Conservation (phyloP, 1,140 invertebrate genomes). For the Goniozus legneri region DNA sequence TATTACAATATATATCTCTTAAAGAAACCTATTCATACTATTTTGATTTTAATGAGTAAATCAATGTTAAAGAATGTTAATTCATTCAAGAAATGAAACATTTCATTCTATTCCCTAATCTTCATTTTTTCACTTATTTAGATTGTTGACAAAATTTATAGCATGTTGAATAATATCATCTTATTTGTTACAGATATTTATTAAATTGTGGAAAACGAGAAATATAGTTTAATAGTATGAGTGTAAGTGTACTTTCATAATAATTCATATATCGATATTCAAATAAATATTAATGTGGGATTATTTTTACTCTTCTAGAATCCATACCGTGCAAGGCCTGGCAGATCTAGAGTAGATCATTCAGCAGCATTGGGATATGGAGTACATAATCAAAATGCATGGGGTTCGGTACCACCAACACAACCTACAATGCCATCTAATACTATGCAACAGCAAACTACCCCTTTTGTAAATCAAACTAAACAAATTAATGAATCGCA, state of each 20-base stretch:
- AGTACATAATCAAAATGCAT: constrained; percentile 41
- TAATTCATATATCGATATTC: not conserved
- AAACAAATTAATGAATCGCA: constrained; percentile 36
- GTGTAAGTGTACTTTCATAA: constrained; percentile 33
- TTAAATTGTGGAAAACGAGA: constrained; percentile 23
- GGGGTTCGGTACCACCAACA: constrained; percentile 29
- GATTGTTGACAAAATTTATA: too few species aligned
- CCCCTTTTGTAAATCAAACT: constrained; percentile 20
- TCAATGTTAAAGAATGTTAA: too few species aligned
- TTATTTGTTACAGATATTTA: constrained; percentile 36
- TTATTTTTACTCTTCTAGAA: constrained; percentile 31
- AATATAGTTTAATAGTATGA: constrained; percentile 35
- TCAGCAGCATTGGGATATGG: constrained; percentile 32
- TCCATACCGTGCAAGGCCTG: constrained; percentile 43
- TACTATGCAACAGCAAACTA: constrained; percentile 21
- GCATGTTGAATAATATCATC: too few species aligned
- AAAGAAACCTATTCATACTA: too few species aligned
- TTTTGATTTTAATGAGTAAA: too few species aligned
- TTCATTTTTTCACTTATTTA: too few species aligned
- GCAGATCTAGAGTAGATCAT: constrained; percentile 37
- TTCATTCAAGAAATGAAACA: too few species aligned
- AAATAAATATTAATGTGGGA: not conserved
- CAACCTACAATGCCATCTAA: constrained; percentile 17
- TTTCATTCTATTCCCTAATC: too few species aligned
- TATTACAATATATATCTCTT: too few species aligned